Evolutionary conservation across 2,888 invertebrate genomes (phyloP).

Genomic region (Anarsia innoxiella): DNA sequence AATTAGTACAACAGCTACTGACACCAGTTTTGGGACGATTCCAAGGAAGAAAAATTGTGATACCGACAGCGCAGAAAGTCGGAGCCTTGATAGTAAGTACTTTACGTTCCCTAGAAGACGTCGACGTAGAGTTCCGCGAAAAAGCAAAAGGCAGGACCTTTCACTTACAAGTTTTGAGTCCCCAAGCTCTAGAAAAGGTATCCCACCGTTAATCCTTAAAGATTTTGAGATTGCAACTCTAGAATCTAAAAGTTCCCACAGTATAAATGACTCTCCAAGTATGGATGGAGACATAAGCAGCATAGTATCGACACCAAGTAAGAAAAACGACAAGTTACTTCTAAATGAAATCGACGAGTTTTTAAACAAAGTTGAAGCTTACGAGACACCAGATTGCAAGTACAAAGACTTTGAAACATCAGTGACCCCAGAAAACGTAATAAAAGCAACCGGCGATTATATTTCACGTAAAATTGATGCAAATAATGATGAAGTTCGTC

Average conservation of each 20-base stretch:
- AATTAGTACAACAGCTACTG: conserved; percentile 39
- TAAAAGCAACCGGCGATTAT: conserved; percentile 60
- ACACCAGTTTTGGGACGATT: conserved; percentile 35
- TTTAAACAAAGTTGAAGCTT: conserved; percentile 59
- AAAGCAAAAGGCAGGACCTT: conserved; percentile 33
- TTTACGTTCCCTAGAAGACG: conserved; percentile 61
- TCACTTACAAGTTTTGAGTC: conserved; percentile 52
- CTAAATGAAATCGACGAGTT: conserved; percentile 69
- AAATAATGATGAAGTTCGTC: conserved; percentile 39
- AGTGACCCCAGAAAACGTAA: conserved; percentile 48
- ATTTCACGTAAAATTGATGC: conserved; percentile 49
- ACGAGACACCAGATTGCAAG: conserved; percentile 54
- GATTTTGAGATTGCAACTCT: conserved; percentile 13
- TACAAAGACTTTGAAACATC: conserved; percentile 31
- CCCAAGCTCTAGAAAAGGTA: conserved; percentile 22
- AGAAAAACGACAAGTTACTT: conserved; percentile 59
- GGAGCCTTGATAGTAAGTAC: conserved; percentile 48
- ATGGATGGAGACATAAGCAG: conserved; percentile 70
- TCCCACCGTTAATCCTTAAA: conserved; percentile 37
- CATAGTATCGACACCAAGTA: conserved; percentile 61
- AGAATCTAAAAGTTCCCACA: conserved; percentile 18
- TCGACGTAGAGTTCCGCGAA: conserved; percentile 39
- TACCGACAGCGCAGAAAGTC: conserved; percentile 46
- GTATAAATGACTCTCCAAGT: conserved; percentile 42
- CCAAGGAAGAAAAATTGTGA: conserved; percentile 37